Base-by-base conservation (phyloP, 2,113 vertebrate species). In the Chamaea fasciata region DNA sequence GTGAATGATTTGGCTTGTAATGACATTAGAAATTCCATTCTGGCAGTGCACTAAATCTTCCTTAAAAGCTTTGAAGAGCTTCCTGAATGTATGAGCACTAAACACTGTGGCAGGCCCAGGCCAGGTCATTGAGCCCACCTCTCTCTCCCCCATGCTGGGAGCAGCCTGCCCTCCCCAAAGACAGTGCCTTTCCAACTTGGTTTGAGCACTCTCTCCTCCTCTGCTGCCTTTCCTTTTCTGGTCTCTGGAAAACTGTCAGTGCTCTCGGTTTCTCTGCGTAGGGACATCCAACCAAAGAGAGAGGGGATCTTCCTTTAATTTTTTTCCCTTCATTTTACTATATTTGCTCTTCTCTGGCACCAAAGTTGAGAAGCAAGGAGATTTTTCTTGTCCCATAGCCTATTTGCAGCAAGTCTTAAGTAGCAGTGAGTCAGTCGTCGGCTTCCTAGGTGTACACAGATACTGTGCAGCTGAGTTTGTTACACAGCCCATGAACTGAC, bases 61-160 rank as follows among this genome's bases (percentile, higher is more conserved):
- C 70, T 69, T 68, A 83, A 88, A 88, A 92, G 65, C 65, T 85
- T 73, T 88, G 79, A 87, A 85, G 67, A 60, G 11, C 62, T 88
- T 83, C n/a, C 62, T 94, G 79, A 93, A 93, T 90, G 88, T 60
- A 64, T 5, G 11, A 92, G 57, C 2, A 1, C 47, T 87, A 46
- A 87, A 62, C 24, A 1, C 3, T 19, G 26, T 23, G 35, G 20
- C 4, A 1, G 24, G 80, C 23, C 47, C 15, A 46, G 55, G 42
- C 17, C 55, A 31, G 47, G 30, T 50, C 57, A 55, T 0, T 37
- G 57, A 88, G 33, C 15, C 42, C 10, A n/a, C 17, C 15, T 65
- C 33, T 39, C 49, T 83, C 31, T 75, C 5, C 50, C 15, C 50
- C 15, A 7, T 6, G 13, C 42, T 83, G 24, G 59, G 15, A 63